A percentile compares a stretch with the other conserved stretches of the same genome.
These are phyloP conservation scores for Chromobotia macracanthus DNA, from an alignment of 2,797 vertebrate species.

Conservation along the genomic window DNA sequence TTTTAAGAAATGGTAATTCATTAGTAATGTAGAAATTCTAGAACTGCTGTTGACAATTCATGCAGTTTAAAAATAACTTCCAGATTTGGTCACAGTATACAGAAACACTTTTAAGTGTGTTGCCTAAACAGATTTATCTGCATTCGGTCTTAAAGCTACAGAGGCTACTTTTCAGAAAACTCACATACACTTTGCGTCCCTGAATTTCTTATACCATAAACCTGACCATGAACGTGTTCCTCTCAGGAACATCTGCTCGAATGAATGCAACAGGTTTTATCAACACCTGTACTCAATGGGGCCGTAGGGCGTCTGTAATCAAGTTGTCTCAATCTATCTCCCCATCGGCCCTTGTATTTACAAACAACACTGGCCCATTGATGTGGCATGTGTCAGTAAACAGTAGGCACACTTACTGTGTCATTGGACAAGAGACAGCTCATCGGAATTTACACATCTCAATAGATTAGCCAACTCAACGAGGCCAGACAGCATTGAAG, in stretches of 20 bases:
- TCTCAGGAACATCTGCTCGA: conserved; percentile 47
- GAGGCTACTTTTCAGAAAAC: neutral
- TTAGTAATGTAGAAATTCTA: too few species aligned
- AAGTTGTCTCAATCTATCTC: conserved; percentile 51
- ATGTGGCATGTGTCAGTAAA: conserved; percentile 62
- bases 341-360: conserved; percentile 57
- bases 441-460: conserved; percentile 41
- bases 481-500: conserved; percentile 44
- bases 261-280: conserved; percentile 48
- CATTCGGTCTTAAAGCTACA: neutral
- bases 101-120: neutral
- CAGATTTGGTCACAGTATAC: neutral
- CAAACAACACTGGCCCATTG: conserved; percentile 58
- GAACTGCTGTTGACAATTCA: too few species aligned
- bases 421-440: conserved; percentile 51
- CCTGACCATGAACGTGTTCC: conserved; percentile 1
- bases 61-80: neutral
- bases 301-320: conserved; percentile 55
- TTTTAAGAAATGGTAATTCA: too few species aligned
- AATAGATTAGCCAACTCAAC: conserved; percentile 37
- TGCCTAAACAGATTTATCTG: neutral
- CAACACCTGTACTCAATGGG: conserved; percentile 55
- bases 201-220: neutral
- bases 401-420: conserved; percentile 62
- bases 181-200: neutral